Evolutionary conservation across 2,797 vertebrate genomes (phyloP), one percentile per base, ranked within the genome.

Genomic region (Urocyon cinereoargenteus): DNA sequence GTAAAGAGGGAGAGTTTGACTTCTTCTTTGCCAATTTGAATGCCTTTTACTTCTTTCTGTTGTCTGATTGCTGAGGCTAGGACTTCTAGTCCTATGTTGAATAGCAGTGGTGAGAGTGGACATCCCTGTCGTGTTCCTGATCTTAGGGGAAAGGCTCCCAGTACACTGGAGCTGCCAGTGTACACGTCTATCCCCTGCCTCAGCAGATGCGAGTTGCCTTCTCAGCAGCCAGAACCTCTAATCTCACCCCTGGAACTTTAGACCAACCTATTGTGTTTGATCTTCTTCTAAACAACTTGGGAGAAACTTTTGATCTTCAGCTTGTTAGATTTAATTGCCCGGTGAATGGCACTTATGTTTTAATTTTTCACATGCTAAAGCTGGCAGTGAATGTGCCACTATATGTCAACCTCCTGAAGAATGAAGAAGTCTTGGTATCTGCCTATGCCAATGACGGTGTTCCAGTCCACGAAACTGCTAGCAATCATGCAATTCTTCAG

Each of bases 341-440:
- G 0, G 99, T 99, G 81, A 99, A 99, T 2, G 99, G 99, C 89
- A 99, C 99, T 10, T 99, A 99, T 0, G 99, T 99, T 93, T 99
- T 99, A 98, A 99, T 99, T 96, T 99, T 99, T 98, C 99, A 99
- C 98, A 99, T 99, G 99, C 99, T 99, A 78, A 99, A 99, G 98
- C 98, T 99, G 81, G 99, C 99, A 6, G 99, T 99, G 55, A 99
- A 99, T 11, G 99, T 99, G 87, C 99, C 99, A 0, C 99, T 99
- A 31, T 99, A 99, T 16, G 99, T 99, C 96, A 99, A 99, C 97
- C 99, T 99, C 88, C 99, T 99, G 99, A 99, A 99, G 98, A 99
- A 99, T 0, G 99, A 99, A 73, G 99, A 99, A 96, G 99, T 99
- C 84, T 99, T 99, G 90, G 99, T 99, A 92, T 99, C 99, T 0